Conservation (phyloP, 2,888 invertebrate species). For the Caenorhabditis sp. region DNA sequence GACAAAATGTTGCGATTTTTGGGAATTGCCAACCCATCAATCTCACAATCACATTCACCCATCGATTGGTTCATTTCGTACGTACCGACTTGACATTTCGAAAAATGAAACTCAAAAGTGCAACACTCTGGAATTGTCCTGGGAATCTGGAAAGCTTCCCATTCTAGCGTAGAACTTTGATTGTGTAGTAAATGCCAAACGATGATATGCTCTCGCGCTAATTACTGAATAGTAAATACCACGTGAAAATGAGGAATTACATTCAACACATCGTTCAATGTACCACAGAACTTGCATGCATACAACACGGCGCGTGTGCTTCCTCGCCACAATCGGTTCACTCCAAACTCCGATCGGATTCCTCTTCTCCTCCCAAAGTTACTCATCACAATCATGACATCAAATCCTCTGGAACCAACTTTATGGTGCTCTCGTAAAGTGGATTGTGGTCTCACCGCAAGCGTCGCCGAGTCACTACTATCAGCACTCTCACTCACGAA, state of each 20-base stretch:
- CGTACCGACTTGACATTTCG: not conserved
- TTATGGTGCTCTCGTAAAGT: not conserved
- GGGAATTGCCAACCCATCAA: conserved; percentile 17
- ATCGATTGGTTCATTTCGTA: not conserved
- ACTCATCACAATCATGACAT: conserved; percentile 17
- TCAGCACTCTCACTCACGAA: conserved; percentile 1
- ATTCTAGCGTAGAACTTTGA: conserved; percentile 21
- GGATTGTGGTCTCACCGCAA: not conserved
- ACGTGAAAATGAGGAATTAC: conserved; percentile 5
- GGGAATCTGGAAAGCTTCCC: conserved; percentile 22
- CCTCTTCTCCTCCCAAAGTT: conserved; percentile 8
- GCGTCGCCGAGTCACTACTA: not conserved
- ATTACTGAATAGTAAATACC: conserved; percentile 41
- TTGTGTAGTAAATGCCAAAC: conserved; percentile 33
- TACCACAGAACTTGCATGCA: not conserved
- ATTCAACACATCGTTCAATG: no score
- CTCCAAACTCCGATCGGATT: conserved; percentile 6
- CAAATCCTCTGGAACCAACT: conserved; percentile 28
- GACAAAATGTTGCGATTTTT: conserved; percentile 19
- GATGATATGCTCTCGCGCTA: conserved; percentile 22
- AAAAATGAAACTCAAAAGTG: conserved; percentile 5
- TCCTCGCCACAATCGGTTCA: conserved; percentile 24
- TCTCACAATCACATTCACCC: not conserved
- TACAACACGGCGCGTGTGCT: not conserved
- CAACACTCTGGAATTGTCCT: not conserved